Base-by-base conservation (phyloP, 2,888 invertebrate species). In the Andrena fulva region DNA sequence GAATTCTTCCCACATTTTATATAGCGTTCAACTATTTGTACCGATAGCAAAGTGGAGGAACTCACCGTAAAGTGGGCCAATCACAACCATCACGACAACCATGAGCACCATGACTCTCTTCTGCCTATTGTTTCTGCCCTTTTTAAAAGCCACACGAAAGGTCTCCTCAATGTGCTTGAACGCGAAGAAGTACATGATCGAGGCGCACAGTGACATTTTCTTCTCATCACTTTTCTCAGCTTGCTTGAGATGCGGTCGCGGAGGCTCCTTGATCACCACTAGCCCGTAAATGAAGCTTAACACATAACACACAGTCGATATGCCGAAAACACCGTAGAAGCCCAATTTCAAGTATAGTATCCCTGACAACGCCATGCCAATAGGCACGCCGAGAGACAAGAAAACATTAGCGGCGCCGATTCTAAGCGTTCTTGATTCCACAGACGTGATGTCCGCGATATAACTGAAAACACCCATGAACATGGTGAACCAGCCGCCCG, bases 381-480 rank as follows among this genome's bases (percentile, higher is more conserved):
- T 96, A 0, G 98, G 98, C 75, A 98, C 97, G 31, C 98, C 98
- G 64, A 98, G 94, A 0, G 98, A 98, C 89, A 98, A 96, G 94
- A 98, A 98, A 7, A 98, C 96, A 94, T 98, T 98, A 85, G 98
- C 96, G 70, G 98, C 96, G 33, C 98, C 98, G 89, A 98, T 97
- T 83, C 98, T 94, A 64, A 97, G 95, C 29, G 98, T 98, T 88
- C 98, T 96, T 89, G 96, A 97, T 93, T 98, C 97, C 84, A 97
- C 96, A 2, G 97, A 96, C 2, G 98, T 98, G 20, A 98, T 97
- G 92, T 98, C 98, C 1, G 97, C 97, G 79, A 98, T 97, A 92
- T 98, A 98, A 94, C 97, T 97, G 94, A 98, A 97, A 85, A 98
- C 96, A 27, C 97, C 97, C 97, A 98, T 97, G 89, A 98, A 96